phyloP scores from a whole-genome alignment of 2,797 vertebrate species.

The Chelon labrosus region DNA sequence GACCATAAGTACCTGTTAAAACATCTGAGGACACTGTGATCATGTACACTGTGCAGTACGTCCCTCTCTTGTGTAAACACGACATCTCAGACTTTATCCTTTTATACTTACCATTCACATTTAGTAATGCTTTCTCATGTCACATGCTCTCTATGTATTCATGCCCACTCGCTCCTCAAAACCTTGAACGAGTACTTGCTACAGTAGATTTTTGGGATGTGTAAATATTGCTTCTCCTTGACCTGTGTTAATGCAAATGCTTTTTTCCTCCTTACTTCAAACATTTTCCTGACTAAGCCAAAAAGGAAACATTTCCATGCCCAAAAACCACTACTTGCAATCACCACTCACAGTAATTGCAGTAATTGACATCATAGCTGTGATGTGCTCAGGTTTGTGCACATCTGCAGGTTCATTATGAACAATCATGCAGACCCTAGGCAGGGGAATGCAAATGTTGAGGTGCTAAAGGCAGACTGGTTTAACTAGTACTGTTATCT shows the following conservation, averaged over 20 bases:
- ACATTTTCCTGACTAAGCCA: constrained; percentile 7
- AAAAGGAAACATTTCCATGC: not conserved
- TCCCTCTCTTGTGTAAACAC: not conserved
- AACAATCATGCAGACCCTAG: constrained; percentile 18
- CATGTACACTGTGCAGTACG: not conserved
- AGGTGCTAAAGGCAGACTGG: constrained; percentile 5
- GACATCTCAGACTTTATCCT: not conserved
- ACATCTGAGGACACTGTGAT: not conserved
- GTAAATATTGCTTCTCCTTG: constrained; percentile 17
- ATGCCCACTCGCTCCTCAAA: not conserved
- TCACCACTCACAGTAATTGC: constrained; percentile 1
- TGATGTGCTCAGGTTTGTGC: constrained; percentile 14
- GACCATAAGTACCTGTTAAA: not conserved
- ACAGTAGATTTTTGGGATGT: constrained; percentile 10
- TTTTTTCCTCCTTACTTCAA: not conserved
- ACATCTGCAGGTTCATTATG: constrained; percentile 39
- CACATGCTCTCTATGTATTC: not conserved
- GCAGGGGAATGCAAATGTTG: constrained; percentile 21
- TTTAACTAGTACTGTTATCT: constrained; percentile 15
- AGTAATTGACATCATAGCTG: constrained; percentile 21
- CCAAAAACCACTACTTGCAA: not conserved
- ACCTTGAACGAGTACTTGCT: not conserved
- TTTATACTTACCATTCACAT: not conserved
- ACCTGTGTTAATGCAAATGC: not conserved
- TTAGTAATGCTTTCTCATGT: not conserved